Base-by-base conservation (phyloP, 2,797 vertebrate genomes). In the Picus viridis region DNA sequence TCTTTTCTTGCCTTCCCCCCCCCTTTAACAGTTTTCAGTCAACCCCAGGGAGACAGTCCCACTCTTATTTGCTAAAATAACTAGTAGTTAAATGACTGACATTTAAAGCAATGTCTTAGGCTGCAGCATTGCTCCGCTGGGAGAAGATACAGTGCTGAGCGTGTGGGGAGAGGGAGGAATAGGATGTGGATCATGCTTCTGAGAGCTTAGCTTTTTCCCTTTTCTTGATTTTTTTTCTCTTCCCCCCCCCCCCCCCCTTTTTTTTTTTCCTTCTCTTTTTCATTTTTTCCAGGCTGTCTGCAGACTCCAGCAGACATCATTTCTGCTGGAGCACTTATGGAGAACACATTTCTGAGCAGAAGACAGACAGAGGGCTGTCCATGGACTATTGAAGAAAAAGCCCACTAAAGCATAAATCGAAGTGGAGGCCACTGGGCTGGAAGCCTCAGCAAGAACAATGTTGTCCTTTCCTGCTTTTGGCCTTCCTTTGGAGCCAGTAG, bases 41-140 rank as follows among this genome's bases (percentile, higher is more conserved):
- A 91, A 80, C 39, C 88, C 72, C 83, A 92, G 92, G 90, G 94
- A 96, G 83, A 79, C 64, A 93, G 89, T 93, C 92, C 93, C 92
- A 95, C 93, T 95, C 86, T 71, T 86, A 88, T 94, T 95, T 95
- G 94, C 94, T 94, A 94, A 96, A 95, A 96, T 94, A 93, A 95
- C 92, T 84, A 58, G 79, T 47, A 86, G 92, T 86, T 94, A 95
- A 94, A 92, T 83, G 90, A 92, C 89, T 94, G 92, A 94, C 88
- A 92, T 90, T 93, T 91, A 86, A 94, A 45, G 67, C 43, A 5
- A 23, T 92, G 85, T 89, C 92, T 94, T 68, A 83, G 70, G 92
- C 62, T 95, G 83, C 90, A 80, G 83, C 54, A 78, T 68, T 83
- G 81, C 91, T 92, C 90, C 18, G 0, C 87, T 90, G 94, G 91